Evolutionary conservation across 2,113 vertebrate genomes (phyloP).

Genomic region (Cinclus mexicanus): DNA sequence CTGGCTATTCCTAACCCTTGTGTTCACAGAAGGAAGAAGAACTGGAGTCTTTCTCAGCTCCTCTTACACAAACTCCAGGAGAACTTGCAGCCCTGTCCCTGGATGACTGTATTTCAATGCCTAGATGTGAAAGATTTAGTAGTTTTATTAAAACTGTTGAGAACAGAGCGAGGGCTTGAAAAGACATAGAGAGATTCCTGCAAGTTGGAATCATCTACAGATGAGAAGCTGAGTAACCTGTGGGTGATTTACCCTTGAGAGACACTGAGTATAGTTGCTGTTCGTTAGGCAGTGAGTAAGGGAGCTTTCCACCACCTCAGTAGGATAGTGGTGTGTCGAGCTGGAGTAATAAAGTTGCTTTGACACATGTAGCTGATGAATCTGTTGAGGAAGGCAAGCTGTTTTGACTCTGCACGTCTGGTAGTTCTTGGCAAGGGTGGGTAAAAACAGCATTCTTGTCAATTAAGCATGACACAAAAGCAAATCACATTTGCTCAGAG

Average conservation of each 20-base stretch:
- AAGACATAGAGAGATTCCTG: accelerated
- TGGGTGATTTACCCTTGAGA: neutral
- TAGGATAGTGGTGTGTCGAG: neutral
- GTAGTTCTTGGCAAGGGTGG: neutral
- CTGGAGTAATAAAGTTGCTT: constrained; percentile 26
- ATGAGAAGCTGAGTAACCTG: neutral
- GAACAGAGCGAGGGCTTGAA: neutral
- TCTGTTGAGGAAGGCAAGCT: constrained; percentile 8
- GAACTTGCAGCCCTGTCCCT: neutral
- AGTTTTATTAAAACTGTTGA: neutral
- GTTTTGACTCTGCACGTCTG: constrained; percentile 41
- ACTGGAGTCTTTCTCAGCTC: neutral
- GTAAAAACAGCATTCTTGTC: neutral
- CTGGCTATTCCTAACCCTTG: neutral
- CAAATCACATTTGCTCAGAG: neutral
- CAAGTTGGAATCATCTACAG: neutral
- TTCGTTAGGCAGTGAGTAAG: neutral
- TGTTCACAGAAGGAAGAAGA: neutral
- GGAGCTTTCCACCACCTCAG: neutral
- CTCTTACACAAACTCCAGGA: neutral
- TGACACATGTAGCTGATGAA: constrained; percentile 12
- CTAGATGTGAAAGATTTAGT: neutral
- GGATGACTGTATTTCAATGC: neutral
- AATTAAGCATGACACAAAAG: neutral
- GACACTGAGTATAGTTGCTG: neutral